Evolutionary conservation across 2,888 invertebrate genomes (phyloP), one percentile per base, ranked within the genome.

Genomic region (Hymenopus coronatus): DNA sequence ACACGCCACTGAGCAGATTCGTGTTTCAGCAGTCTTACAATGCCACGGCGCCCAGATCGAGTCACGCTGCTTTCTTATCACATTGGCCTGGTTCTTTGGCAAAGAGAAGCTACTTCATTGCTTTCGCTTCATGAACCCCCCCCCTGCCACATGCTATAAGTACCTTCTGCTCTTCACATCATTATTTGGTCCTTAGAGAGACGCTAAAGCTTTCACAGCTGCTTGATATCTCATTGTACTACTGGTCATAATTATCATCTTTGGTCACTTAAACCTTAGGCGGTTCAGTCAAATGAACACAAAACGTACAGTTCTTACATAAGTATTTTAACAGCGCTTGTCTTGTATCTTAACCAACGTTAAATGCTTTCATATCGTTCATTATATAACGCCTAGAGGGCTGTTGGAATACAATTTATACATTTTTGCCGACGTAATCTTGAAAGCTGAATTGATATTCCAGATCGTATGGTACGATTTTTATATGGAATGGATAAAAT

Each of bases 41-140:
- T 8, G 15, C 83, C 14, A 83, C 83, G 27, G 14, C 28, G 83
- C 87, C 28, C 87, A 54, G 28, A 40, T n/a, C 28, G 25, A 54
- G 54, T 3, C 28, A 54, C 25, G 40, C 40, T 28, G 70, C 27
- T 14, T 88, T n/a, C 88, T 70, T 83, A 84, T 84, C 84, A 54
- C 20, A 25, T 70, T 70, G 88, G 46, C 46, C 83, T 88, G 70
- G 28, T 84, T 88, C 84, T 54, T 27, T n/a, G 54, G 70, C 81
- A 83, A 33, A 88, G 88, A n/a, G 88, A 33, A 88, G 88, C 28
- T 82, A 46, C 88, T 83, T 88, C 88, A 83, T 82, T 40, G n/a
- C 88, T 83, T 83, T 82, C 88, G 40, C 33, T 83, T 40, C 83
- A 82, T 40, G 28, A 46, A 46, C 86, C 40, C 40, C 84, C 84